Conservation (phyloP, 2,797 vertebrate genomes). For the Rhinophrynus dorsalis region DNA sequence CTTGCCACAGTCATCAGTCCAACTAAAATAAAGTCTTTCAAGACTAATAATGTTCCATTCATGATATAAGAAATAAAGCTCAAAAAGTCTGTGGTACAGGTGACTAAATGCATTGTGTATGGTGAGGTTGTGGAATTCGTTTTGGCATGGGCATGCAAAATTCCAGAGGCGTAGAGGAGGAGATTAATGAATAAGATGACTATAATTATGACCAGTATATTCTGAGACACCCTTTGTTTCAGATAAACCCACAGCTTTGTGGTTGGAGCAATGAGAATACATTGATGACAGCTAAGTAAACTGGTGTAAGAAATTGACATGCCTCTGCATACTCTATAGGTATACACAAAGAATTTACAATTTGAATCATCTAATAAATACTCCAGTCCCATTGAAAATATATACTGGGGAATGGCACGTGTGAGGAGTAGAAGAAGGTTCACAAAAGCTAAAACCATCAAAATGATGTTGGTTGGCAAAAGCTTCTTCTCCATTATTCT, state of each 20-base stretch:
- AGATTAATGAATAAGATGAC: slow-evolving; percentile 1
- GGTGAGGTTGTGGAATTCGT: slow-evolving; percentile 3
- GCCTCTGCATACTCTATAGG: slow-evolving; percentile 15
- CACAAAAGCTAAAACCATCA: not conserved
- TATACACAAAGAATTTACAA: slow-evolving; percentile 33
- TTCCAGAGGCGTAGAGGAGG: not conserved
- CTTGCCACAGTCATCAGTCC: slow-evolving; percentile 74
- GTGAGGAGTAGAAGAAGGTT: slow-evolving; percentile 10
- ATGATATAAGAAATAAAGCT: not conserved
- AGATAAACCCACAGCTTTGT: slow-evolving; percentile 6
- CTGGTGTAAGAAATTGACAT: slow-evolving; percentile 30
- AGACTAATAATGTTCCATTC: not conserved
- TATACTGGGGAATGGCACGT: not conserved
- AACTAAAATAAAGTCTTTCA: slow-evolving; percentile 56
- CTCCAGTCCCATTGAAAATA: not conserved
- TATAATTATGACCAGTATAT: slow-evolving; percentile 1
- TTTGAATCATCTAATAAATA: not conserved
- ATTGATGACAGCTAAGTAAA: slow-evolving; percentile 28
- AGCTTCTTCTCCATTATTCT: slow-evolving; percentile 14
- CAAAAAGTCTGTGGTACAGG: slow-evolving; percentile 11
- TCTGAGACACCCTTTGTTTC: not conserved
- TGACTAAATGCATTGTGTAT: slow-evolving; percentile 3
- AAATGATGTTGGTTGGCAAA: not conserved
- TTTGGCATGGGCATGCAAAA: not conserved
- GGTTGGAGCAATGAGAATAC: slow-evolving; percentile 17